A percentile compares a stretch with the other conserved stretches of the same genome.
Evolutionary conservation across 2,113 vertebrate species (phyloP).

Genomic region (Parus major): DNA sequence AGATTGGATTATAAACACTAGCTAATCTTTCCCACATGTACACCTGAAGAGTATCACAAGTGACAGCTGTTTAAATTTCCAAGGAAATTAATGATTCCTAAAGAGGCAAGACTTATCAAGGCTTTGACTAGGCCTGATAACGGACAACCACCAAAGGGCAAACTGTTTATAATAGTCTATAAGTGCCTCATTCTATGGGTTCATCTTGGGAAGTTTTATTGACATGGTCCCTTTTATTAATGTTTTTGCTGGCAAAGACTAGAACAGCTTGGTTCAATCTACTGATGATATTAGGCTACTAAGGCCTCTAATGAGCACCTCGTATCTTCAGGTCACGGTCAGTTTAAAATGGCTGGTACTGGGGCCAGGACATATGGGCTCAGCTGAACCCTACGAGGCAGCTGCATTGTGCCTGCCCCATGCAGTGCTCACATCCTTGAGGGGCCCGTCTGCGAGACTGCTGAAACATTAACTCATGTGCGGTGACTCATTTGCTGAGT

Average conservation of each 20-base stretch:
- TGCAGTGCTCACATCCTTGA: background rate
- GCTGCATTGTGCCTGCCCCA: background rate
- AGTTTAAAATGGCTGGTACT: slow-evolving; percentile 60
- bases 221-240: slow-evolving; percentile 63
- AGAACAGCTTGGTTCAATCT: slow-evolving; percentile 63
- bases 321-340: slow-evolving; percentile 49
- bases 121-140: slow-evolving; percentile 77
- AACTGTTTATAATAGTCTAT: slow-evolving; percentile 77
- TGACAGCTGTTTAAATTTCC: slow-evolving; percentile 87
- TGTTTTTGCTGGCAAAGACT: slow-evolving; percentile 64
- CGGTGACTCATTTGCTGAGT: background rate
- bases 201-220: slow-evolving; percentile 70
- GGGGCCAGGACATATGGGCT: slow-evolving; percentile 1
- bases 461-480: background rate
- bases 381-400: background rate
- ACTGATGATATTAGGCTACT: slow-evolving; percentile 63
- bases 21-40: slow-evolving; percentile 85
- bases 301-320: slow-evolving; percentile 68
- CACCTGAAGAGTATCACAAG: slow-evolving; percentile 81
- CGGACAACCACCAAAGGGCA: slow-evolving; percentile 67
- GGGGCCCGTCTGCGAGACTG: background rate
- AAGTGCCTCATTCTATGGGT: slow-evolving; percentile 74
- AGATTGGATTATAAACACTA: slow-evolving; percentile 80
- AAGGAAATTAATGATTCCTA: slow-evolving; percentile 82
- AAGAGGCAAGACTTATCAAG: slow-evolving; percentile 79